Base-by-base conservation (phyloP, 2,113 vertebrate species). In the Meleagris gallopavo region DNA sequence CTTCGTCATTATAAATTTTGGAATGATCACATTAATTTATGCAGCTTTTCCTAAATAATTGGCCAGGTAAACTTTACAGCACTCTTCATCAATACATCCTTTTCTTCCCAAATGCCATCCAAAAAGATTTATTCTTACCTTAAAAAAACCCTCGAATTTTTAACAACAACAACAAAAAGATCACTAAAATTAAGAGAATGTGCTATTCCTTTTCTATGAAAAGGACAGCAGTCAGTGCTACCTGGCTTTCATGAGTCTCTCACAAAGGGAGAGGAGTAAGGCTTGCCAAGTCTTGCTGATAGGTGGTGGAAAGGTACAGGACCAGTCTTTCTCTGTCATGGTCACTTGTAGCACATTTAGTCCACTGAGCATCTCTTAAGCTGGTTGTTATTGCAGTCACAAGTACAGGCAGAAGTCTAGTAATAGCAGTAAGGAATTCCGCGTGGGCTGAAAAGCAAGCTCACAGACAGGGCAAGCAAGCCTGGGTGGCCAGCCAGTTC, bases 1-100 rank as follows among this genome's bases (percentile, higher is more conserved):
- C 11, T 84, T 93, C 48, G 52, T 29, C 52, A 43, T 34, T 14
- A 65, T 15, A 18, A 88, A 62, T 81, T 58, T 94, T 86, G 48
- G 70, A 82, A 89, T 1, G 29, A 85, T 80, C 66, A 69, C 72
- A 66, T 61, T 32, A 85, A 45, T n/a, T 71, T 91, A 73, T n/a
- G 32, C 29, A 90, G 36, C 20, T 70, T 80, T 95, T 90, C 89
- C 67, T 91, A 66, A 77, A 92, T 41, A 96, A 95, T 0, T 84
- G 29, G 17, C 36, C 86, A 70, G 46, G 50, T 62, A 96, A 90
- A 76, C 32, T 72, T 92, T 54, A 85, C 12, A 85, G 50, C 46
- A 85, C 20, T 29, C 64, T 83, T 90, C 40, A 58, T 19, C 74
- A 77, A 40, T 36, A 80, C 4, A 27, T 75, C 27, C 57, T 85